Evolutionary conservation across 30 jellyfish, hydroid and myxozoan genomes (phyloP).

Genomic region (Hydractinia symbiolongicarpus): DNA sequence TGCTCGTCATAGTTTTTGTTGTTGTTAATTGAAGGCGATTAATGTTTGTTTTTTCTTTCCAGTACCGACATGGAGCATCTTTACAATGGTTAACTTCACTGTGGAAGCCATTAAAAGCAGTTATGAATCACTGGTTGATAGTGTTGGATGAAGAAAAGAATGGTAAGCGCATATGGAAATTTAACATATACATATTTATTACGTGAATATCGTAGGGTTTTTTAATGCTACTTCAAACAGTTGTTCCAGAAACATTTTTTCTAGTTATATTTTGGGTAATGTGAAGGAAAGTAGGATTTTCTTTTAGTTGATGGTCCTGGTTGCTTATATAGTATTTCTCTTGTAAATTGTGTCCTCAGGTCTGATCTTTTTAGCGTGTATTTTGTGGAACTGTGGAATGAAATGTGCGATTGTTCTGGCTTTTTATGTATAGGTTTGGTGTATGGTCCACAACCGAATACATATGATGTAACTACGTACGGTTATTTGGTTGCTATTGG

Average conservation of each 20-base stretch:
- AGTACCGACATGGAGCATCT: conserved; percentile 72
- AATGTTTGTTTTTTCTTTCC: background rate
- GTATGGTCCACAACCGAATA: conserved; percentile 85
- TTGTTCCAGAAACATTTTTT: no score
- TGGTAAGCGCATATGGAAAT: conserved; percentile 5
- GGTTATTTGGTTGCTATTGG: conserved; percentile 77
- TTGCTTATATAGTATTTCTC: no score
- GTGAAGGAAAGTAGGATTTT: no score
- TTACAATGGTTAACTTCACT: conserved; percentile 47
- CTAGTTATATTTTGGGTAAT: no score
- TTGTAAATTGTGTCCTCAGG: no score
- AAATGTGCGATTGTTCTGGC: background rate
- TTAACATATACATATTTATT: no score
- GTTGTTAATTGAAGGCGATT: background rate
- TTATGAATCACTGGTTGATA: conserved; percentile 83
- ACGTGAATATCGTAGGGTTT: no score
- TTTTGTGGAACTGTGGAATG: no score
- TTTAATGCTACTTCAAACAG: no score
- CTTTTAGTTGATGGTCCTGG: no score
- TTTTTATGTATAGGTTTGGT: conserved; percentile 52
- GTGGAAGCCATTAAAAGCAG: conserved; percentile 70
- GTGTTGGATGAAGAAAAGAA: conserved; percentile 66
- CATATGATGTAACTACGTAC: conserved; percentile 72
- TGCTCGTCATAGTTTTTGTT: no score
- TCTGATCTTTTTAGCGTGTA: no score